Evolutionary conservation across 2,888 invertebrate species (phyloP).

Genomic region (Malachius bipustulatus): DNA sequence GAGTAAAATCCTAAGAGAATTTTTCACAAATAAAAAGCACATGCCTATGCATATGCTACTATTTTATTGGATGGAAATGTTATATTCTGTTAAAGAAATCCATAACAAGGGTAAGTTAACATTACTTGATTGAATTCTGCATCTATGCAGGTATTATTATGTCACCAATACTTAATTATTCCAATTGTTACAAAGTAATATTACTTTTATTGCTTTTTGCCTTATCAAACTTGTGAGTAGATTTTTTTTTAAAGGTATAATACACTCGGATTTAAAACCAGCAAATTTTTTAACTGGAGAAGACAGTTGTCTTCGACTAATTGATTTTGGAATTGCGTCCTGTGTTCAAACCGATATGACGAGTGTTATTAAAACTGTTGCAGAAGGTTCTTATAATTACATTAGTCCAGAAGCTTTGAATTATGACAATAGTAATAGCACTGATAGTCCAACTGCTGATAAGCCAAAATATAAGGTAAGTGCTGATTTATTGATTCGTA

Average conservation of each 20-base stretch:
- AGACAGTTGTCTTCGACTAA: slow-evolving; percentile 71
- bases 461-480: slow-evolving; percentile 40
- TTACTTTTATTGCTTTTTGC: too few relatives aligned
- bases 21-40: slow-evolving; percentile 36
- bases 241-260: slow-evolving; percentile 59
- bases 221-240: slow-evolving; percentile 1
- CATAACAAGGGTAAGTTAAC: slow-evolving; percentile 72
- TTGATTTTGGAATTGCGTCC: slow-evolving; percentile 95
- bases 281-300: slow-evolving; percentile 87
- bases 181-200: too few relatives aligned
- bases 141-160: too few relatives aligned
- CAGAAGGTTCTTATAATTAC: slow-evolving; percentile 86
- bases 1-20: slow-evolving; percentile 53
- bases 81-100: slow-evolving; percentile 80
- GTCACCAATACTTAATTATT: too few relatives aligned
- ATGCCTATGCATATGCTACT: slow-evolving; percentile 66
- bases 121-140: too few relatives aligned
- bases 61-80: slow-evolving; percentile 91
- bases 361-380: slow-evolving; percentile 70
- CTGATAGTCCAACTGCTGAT: slow-evolving; percentile 32
- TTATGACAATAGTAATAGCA: slow-evolving; percentile 40
- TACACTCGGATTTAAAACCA: slow-evolving; percentile 94
- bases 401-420: slow-evolving; percentile 90
- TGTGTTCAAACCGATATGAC: slow-evolving; percentile 79
- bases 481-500: too few relatives aligned